A percentile compares a stretch with the other conserved stretches of the same genome.
Conservation (phyloP, 1,140 invertebrate genomes). For the Rhyacophila brunnea region DNA sequence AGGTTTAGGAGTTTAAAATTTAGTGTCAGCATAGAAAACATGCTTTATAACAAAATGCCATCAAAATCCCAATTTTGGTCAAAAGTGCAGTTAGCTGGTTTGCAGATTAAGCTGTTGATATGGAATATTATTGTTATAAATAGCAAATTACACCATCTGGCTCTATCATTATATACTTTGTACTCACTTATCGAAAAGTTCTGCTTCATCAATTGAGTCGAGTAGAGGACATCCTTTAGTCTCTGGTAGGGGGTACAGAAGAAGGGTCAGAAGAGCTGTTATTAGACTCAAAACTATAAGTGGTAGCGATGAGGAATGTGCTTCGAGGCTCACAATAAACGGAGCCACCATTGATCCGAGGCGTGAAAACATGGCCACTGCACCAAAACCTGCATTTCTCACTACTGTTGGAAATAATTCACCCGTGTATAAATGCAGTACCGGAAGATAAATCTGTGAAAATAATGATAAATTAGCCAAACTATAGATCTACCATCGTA, state of each 20-base stretch:
- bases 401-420: slow-evolving; percentile 69
- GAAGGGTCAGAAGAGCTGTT: slow-evolving; percentile 40
- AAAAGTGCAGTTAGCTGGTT: too few relatives aligned
- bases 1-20: too few relatives aligned
- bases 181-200: slow-evolving; percentile 25
- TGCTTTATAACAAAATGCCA: too few relatives aligned
- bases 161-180: too few relatives aligned
- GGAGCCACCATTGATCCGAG: slow-evolving; percentile 69
- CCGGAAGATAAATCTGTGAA: slow-evolving; percentile 55
- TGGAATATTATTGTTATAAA: too few relatives aligned
- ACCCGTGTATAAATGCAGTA: slow-evolving; percentile 64
- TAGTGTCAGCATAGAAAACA: too few relatives aligned
- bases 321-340: slow-evolving; percentile 59
- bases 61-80: too few relatives aligned
- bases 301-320: slow-evolving; percentile 43
- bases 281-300: slow-evolving; percentile 41
- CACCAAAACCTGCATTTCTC: slow-evolving; percentile 63
- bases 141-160: too few relatives aligned
- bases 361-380: slow-evolving; percentile 61
- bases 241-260: slow-evolving; percentile 46
- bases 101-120: too few relatives aligned
- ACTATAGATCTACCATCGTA: too few relatives aligned
- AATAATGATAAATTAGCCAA: neutral
- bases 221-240: slow-evolving; percentile 44
- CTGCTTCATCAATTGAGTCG: slow-evolving; percentile 46